These are phyloP conservation scores for Diachasma alloeum DNA, from an alignment of 1,140 invertebrate species.

Conservation along the genomic window DNA sequence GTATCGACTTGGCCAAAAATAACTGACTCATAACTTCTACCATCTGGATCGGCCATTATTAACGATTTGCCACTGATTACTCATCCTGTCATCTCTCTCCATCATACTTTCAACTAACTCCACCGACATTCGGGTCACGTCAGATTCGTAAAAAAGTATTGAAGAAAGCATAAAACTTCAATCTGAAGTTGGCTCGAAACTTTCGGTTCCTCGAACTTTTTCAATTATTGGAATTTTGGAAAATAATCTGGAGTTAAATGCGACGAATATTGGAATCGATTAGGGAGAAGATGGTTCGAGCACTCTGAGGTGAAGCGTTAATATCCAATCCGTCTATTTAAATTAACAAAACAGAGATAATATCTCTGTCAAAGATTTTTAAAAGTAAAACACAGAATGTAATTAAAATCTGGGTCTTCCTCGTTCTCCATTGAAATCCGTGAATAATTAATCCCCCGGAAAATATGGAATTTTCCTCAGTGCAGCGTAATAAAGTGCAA, in stretches of 20 bases:
- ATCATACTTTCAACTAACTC: neutral
- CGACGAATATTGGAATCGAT: neutral
- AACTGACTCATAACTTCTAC: neutral
- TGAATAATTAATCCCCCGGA: no score
- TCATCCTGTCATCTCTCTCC: neutral
- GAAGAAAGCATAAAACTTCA: neutral
- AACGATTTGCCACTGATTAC: neutral
- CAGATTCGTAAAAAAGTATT: no score
- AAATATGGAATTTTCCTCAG: no score
- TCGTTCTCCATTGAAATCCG: no score
- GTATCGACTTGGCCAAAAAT: neutral
- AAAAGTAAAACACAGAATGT: no score
- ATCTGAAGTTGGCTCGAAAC: neutral
- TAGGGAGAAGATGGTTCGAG: no score
- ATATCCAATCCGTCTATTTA: no score
- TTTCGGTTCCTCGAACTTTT: neutral
- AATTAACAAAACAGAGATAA: neutral
- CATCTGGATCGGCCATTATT: neutral
- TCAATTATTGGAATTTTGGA: neutral
- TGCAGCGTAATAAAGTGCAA: no score
- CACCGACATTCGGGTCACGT: neutral
- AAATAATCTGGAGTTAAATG: neutral
- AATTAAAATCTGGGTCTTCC: neutral
- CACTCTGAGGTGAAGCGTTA: no score
- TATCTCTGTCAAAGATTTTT: no score